phyloP scores from a whole-genome alignment of 2,113 vertebrate species.

The Colinus virginianus region DNA sequence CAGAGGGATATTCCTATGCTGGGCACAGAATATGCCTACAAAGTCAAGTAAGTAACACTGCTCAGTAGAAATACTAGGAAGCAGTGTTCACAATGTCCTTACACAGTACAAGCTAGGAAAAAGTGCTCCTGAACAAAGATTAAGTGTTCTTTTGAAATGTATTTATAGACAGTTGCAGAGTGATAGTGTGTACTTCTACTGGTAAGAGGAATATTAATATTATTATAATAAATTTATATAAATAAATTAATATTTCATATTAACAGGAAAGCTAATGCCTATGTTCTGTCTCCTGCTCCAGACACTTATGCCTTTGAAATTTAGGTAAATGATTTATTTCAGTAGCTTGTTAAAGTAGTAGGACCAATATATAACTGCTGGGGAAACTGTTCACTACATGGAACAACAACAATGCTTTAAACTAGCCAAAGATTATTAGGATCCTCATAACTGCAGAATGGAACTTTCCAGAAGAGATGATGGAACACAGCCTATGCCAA shows the following conservation, averaged over 20 bases:
- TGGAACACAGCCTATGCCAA: neutral
- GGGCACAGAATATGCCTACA: neutral
- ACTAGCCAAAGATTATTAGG: neutral
- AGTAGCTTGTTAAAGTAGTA: neutral
- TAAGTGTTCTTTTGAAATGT: neutral
- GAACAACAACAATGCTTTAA: neutral
- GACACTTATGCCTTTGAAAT: neutral
- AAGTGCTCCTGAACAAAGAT: neutral
- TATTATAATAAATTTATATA: no score
- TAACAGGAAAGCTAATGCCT: neutral
- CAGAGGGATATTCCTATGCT: neutral
- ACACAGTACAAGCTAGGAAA: rapidly evolving
- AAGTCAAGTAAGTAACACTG: neutral
- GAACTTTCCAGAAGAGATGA: neutral
- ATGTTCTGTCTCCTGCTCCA: neutral
- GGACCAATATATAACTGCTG: neutral
- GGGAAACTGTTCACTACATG: neutral
- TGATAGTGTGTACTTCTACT: neutral
- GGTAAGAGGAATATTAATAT: neutral
- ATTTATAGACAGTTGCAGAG: neutral
- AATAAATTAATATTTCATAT: neutral
- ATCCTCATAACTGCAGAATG: neutral
- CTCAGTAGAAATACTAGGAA: neutral
- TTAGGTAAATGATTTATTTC: neutral
- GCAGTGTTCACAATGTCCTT: neutral